phyloP scores from a whole-genome alignment of 2,113 vertebrate species.

The Heptranchias perlo region DNA sequence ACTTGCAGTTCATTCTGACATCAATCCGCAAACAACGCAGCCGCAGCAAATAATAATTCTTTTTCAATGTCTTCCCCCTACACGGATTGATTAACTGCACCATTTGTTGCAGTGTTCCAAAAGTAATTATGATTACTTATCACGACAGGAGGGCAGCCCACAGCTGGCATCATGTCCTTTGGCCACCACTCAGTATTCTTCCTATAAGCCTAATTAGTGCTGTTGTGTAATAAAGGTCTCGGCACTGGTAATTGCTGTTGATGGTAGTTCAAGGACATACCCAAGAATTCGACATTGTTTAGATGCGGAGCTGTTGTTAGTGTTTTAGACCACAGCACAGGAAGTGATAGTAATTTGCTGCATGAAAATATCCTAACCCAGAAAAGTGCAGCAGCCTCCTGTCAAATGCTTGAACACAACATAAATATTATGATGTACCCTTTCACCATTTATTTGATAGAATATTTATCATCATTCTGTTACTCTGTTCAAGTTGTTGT shows the following conservation, averaged over 20 bases:
- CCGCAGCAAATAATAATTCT: not conserved
- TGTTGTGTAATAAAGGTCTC: not conserved
- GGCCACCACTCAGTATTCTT: not conserved
- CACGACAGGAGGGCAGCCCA: not conserved
- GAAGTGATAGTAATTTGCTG: not conserved
- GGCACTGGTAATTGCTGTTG: not conserved
- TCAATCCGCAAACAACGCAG: not conserved
- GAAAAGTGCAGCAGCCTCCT: not conserved
- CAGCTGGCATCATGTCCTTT: not conserved
- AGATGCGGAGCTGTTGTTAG: not conserved
- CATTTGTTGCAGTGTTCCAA: not conserved
- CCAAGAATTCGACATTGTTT: not conserved
- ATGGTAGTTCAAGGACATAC: not conserved
- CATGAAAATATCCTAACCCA: not conserved
- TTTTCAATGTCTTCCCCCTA: not conserved
- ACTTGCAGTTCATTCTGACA: not conserved
- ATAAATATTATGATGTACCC: not conserved
- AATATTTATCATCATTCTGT: not conserved
- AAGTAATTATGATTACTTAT: conserved; percentile 26
- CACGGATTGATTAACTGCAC: not conserved
- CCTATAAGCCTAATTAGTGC: not conserved
- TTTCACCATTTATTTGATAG: not conserved
- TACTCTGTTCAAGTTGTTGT: not conserved
- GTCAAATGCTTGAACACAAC: not conserved
- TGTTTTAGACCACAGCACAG: not conserved